Base-by-base conservation (phyloP, 2,113 vertebrate genomes). In the Uria lomvia region DNA sequence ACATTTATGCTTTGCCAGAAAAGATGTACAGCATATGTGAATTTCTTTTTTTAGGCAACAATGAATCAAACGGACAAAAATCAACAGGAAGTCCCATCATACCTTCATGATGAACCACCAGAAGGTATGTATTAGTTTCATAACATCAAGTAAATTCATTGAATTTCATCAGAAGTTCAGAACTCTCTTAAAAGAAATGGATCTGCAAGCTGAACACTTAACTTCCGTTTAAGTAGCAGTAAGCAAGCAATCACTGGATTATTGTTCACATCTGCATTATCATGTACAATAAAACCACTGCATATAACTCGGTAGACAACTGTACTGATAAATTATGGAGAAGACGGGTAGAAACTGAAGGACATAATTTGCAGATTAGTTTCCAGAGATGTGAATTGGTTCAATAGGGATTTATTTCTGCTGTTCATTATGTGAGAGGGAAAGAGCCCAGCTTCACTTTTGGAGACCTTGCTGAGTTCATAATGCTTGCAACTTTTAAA, bases 1-100 rank as follows among this genome's bases (percentile, higher is more conserved):
- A 34, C 24, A 11, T 67, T 91, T 85, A 47, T 67, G 43, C 16
- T 53, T 91, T 92, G 40, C 26, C 42, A 86, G 68, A 81, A 68
- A 56, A 86, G 40, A 76, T 62, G 30, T 88, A 40, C 27, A 79
- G 63, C 50, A 15, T 40, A 18, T 94, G 50, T 86, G 59, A 96
- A 77, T 92, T 90, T 95, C 19, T 97, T 97, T 45, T 66, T 66
- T 91, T 90, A 98, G 98, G 97, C 82, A 92, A 98, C 97, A 97
- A 99, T 99, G 99, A 99, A 99, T 98, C 98, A 99, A 98, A 97
- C 76, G 3, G 99, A 99, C 95, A 98, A 98, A 97, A 98, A 97
- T 90, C 98, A 98, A 88, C 98, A 98, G 84, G 99, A 99, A 82
- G 94, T 98, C 67, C 98, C 99, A 90, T 97, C 98, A 70, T 99